Evolutionary conservation across 2,797 vertebrate genomes (phyloP).

Genomic region (Podarcis siculus): DNA sequence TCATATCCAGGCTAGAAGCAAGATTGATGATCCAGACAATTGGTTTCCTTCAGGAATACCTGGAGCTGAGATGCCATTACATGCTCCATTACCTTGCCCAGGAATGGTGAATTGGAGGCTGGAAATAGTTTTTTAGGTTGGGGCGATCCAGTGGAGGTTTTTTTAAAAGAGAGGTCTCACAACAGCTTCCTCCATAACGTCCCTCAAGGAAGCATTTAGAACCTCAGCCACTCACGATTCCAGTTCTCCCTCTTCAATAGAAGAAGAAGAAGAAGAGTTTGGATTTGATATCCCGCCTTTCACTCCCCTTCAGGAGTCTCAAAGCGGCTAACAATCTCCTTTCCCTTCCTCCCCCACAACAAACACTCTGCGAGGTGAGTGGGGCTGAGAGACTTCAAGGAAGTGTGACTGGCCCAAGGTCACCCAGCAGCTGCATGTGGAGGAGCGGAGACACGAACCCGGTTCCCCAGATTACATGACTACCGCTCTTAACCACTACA

Average conservation of each 20-base stretch:
- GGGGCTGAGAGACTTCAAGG: too few relatives aligned
- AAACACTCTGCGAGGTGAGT: too few relatives aligned
- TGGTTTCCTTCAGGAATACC: not conserved
- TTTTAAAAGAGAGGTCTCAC: not conserved
- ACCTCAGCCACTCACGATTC: not conserved
- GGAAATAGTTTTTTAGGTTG: not conserved
- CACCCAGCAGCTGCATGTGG: too few relatives aligned
- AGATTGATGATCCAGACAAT: not conserved
- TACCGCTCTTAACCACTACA: too few relatives aligned
- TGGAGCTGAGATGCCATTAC: not conserved
- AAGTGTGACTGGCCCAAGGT: too few relatives aligned
- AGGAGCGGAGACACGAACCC: too few relatives aligned
- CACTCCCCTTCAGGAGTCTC: too few relatives aligned
- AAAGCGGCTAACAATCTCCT: too few relatives aligned
- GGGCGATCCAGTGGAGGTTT: not conserved
- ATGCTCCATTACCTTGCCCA: not conserved
- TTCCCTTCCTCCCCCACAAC: too few relatives aligned
- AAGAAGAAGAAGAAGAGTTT: too few relatives aligned
- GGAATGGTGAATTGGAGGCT: not conserved
- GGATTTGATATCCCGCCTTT: too few relatives aligned
- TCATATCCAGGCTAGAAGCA: not conserved
- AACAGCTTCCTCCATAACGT: not conserved
- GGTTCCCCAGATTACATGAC: too few relatives aligned
- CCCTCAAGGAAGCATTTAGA: not conserved
- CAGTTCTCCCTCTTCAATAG: not conserved